These are phyloP conservation scores for Drosophila mettleri DNA, from an alignment of 2,888 invertebrate species.

Conservation along the genomic window DNA sequence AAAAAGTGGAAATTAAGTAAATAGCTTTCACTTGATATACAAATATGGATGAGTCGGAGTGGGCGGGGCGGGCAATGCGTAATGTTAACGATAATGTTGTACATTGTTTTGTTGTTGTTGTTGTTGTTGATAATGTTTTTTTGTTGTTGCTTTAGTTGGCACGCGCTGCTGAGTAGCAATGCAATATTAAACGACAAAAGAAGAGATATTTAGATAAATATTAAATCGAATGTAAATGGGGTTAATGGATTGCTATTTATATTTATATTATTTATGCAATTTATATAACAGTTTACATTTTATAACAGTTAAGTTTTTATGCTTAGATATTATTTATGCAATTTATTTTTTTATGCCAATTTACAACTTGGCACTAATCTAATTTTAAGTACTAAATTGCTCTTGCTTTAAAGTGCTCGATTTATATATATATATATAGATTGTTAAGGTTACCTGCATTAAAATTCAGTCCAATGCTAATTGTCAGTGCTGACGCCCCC, in stretches of 20 bases:
- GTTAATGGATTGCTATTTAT: background rate
- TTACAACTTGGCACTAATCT: no score
- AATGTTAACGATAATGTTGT: constrained; percentile 46
- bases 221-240: background rate
- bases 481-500: constrained; percentile 32
- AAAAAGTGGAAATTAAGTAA: constrained; percentile 65
- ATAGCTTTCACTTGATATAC: constrained; percentile 72
- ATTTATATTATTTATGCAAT: background rate
- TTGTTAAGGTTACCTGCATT: constrained; percentile 18
- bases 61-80: constrained; percentile 61
- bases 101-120: constrained; percentile 12
- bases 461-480: constrained; percentile 44
- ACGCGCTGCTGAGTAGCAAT: constrained; percentile 11
- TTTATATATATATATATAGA: background rate
- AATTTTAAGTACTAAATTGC: no score
- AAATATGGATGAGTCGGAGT: constrained; percentile 57
- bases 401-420: constrained; percentile 27
- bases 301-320: background rate
- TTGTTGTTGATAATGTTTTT: background rate
- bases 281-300: background rate
- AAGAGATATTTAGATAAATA: background rate
- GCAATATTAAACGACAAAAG: background rate
- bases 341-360: no score
- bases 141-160: constrained; percentile 12
- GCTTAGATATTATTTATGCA: no score